Evolutionary conservation across 2,888 invertebrate genomes (phyloP).

Genomic region (Hymenopus coronatus): DNA sequence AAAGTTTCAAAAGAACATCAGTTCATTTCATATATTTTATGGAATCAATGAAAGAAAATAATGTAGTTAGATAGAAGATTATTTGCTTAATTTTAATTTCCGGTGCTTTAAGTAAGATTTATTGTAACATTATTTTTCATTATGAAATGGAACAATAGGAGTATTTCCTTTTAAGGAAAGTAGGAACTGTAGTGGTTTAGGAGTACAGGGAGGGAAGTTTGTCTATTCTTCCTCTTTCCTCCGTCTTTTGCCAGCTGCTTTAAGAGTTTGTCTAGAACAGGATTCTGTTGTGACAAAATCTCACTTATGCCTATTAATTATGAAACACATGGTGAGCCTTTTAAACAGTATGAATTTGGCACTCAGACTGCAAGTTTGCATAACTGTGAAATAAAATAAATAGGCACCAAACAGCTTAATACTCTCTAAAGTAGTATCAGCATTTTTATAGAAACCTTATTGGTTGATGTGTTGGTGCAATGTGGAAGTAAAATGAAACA

Average conservation of each 20-base stretch:
- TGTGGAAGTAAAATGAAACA: too few species aligned
- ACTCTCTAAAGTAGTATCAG: not conserved
- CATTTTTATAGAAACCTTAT: not conserved
- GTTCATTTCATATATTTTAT: not conserved
- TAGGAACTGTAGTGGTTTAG: not conserved
- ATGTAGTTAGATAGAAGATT: not conserved
- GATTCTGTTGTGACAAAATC: not conserved
- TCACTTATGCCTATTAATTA: not conserved
- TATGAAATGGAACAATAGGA: not conserved
- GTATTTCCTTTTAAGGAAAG: not conserved
- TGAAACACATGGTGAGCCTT: not conserved
- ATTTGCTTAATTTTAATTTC: not conserved
- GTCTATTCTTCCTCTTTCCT: constrained; percentile 12
- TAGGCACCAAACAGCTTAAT: not conserved
- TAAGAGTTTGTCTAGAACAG: not conserved
- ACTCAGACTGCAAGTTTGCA: not conserved
- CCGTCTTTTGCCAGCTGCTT: not conserved
- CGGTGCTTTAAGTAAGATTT: not conserved
- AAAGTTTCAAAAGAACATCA: not conserved
- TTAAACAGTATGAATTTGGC: not conserved
- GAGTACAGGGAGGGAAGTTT: not conserved
- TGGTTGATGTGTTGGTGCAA: too few species aligned
- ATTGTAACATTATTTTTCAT: not conserved
- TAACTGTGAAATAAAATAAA: not conserved
- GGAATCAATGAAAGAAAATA: not conserved